Evolutionary conservation across 1,140 invertebrate genomes (phyloP).

Genomic region (Tribolium castaneum): DNA sequence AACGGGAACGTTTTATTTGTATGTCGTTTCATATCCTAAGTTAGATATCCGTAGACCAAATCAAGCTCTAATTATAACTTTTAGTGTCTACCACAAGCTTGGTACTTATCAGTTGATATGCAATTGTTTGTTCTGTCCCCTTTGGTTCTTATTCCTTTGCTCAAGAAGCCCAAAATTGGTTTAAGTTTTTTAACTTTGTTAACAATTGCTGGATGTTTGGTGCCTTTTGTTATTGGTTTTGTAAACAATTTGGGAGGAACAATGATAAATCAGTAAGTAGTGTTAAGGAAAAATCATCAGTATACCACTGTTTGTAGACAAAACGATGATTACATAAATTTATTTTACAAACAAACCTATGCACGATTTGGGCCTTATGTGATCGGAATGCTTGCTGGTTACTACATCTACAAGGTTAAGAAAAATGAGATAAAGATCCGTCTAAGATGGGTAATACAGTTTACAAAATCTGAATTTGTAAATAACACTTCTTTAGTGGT

Average conservation of each 20-base stretch:
- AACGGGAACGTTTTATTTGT: too few relatives aligned
- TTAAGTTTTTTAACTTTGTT: neutral
- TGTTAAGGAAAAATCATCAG: too few relatives aligned
- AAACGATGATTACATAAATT: neutral
- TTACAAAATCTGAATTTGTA: too few relatives aligned
- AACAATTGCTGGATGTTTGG: neutral
- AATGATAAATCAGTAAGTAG: neutral
- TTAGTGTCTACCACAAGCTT: conserved; percentile 59
- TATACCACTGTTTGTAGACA: neutral
- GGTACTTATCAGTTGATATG: conserved; percentile 63
- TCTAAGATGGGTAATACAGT: too few relatives aligned
- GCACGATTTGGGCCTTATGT: conserved; percentile 68
- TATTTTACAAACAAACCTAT: conserved; percentile 59
- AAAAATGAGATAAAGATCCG: too few relatives aligned
- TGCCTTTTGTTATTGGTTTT: neutral
- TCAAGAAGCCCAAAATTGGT: conserved; percentile 18
- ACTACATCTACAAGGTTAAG: too few relatives aligned
- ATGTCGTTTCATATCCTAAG: too few relatives aligned
- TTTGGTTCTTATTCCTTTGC: conserved; percentile 57
- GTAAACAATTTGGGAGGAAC: neutral
- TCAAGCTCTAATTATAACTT: conserved; percentile 8
- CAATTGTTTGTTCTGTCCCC: conserved; percentile 60
- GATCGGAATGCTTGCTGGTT: conserved; percentile 60
- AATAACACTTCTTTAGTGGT: too few relatives aligned
- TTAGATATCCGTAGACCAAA: too few relatives aligned